phyloP scores from a whole-genome alignment of 2,113 vertebrate genomes.

The Copsychus sechellarum region DNA sequence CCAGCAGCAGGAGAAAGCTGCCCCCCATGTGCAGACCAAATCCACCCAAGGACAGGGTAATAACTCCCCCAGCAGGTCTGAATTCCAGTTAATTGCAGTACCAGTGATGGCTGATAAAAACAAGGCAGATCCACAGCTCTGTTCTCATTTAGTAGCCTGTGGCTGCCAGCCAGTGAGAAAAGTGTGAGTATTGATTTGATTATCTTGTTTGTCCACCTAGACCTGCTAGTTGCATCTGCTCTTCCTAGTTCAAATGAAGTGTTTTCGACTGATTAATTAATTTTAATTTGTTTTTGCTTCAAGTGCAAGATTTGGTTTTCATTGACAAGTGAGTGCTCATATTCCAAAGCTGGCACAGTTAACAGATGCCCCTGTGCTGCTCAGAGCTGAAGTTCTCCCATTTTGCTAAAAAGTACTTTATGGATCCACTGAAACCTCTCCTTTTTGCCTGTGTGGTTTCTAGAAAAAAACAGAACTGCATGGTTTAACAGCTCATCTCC shows the following conservation, averaged over 20 bases:
- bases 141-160: constrained; percentile 30
- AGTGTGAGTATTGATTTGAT: constrained; percentile 61
- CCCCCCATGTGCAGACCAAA: neutral
- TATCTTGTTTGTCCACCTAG: constrained; percentile 64
- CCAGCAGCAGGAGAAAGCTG: neutral
- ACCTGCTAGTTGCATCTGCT: constrained; percentile 54
- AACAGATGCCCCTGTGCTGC: neutral
- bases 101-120: constrained; percentile 6
- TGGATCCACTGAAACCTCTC: neutral
- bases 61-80: constrained; percentile 4
- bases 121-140: neutral
- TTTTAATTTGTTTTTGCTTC: constrained; percentile 55
- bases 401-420: neutral
- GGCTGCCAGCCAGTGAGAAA: constrained; percentile 37
- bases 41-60: neutral
- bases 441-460: neutral
- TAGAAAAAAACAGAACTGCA: neutral
- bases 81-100: constrained; percentile 38
- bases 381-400: neutral
- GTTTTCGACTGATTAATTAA: constrained; percentile 55
- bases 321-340: constrained; percentile 17
- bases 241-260: constrained; percentile 60
- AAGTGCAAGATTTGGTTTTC: constrained; percentile 48
- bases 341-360: neutral
- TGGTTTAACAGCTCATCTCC: neutral